Percentiles rank a stretch among this genome's conserved stretches.
Evolutionary conservation across 2,113 vertebrate species (phyloP).

Genomic region (Chinchilla lanigera): DNA sequence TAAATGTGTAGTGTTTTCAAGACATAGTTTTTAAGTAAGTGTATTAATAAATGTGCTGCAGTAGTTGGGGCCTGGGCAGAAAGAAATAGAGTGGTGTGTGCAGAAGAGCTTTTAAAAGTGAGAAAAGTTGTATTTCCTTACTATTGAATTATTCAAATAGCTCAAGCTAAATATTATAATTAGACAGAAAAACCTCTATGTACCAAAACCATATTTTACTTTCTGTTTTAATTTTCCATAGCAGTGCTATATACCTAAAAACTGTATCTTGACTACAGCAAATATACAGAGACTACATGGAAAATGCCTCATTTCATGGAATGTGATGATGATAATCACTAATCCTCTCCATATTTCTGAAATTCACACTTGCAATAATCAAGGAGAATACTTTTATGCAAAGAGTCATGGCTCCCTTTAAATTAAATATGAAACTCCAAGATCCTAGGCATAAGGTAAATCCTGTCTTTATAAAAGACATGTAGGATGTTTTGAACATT

Average conservation of each 20-base stretch:
- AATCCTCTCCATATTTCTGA: not conserved
- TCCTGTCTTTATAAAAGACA: not conserved
- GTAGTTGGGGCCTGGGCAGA: not conserved
- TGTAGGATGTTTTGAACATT: not conserved
- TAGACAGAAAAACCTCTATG: not conserved
- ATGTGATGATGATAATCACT: not conserved
- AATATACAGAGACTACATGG: not conserved
- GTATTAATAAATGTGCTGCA: not conserved
- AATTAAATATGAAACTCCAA: not conserved
- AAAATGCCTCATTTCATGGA: not conserved
- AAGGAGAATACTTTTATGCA: not conserved
- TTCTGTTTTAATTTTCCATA: constrained; percentile 10
- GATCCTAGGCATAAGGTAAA: constrained; percentile 47
- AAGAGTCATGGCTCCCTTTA: not conserved
- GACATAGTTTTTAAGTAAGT: constrained; percentile 37
- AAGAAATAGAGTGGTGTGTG: not conserved
- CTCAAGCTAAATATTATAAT: constrained; percentile 30
- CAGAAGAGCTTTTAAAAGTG: not conserved
- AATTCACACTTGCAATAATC: not conserved
- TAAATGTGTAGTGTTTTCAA: not conserved
- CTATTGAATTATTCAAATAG: constrained; percentile 28
- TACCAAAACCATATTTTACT: not conserved
- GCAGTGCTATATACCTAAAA: not conserved
- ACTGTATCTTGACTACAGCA: not conserved
- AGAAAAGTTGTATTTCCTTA: not conserved